These are phyloP conservation scores for Hypomecis punctinalis DNA, from an alignment of 2,888 invertebrate species.

Conservation along the genomic window DNA sequence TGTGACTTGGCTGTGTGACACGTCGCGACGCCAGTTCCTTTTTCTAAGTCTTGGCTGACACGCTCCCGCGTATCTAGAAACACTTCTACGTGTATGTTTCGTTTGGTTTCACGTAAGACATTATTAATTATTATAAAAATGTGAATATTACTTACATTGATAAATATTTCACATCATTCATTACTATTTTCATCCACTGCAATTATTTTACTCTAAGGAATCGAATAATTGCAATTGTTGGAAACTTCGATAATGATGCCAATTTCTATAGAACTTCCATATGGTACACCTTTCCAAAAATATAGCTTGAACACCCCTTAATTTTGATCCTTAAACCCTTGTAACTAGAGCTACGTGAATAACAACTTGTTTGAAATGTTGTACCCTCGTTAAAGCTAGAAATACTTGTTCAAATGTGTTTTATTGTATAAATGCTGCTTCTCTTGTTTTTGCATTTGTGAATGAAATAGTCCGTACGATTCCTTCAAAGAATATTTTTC, in stretches of 20 bases:
- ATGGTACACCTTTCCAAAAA: constrained; percentile 15
- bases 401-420: constrained; percentile 18
- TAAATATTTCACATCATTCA: neutral
- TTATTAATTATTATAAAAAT: too few species aligned
- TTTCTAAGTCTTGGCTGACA: too few species aligned
- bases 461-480: constrained; percentile 1
- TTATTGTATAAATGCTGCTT: constrained; percentile 15
- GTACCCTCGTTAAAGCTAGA: constrained; percentile 27
- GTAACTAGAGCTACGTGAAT: neutral
- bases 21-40: too few species aligned
- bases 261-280: constrained; percentile 47
- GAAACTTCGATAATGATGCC: constrained; percentile 49
- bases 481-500: too few species aligned
- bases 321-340: constrained; percentile 12
- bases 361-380: neutral
- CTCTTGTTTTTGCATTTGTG: constrained; percentile 5
- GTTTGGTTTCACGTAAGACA: too few species aligned
- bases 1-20: too few species aligned
- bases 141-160: too few species aligned
- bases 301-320: neutral
- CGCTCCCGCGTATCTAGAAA: too few species aligned
- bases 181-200: constrained; percentile 20
- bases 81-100: too few species aligned
- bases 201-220: constrained; percentile 45
- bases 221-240: constrained; percentile 48